These are phyloP conservation scores for Carcharodon carcharias DNA, from an alignment of 2,797 vertebrate species.

Conservation along the genomic window DNA sequence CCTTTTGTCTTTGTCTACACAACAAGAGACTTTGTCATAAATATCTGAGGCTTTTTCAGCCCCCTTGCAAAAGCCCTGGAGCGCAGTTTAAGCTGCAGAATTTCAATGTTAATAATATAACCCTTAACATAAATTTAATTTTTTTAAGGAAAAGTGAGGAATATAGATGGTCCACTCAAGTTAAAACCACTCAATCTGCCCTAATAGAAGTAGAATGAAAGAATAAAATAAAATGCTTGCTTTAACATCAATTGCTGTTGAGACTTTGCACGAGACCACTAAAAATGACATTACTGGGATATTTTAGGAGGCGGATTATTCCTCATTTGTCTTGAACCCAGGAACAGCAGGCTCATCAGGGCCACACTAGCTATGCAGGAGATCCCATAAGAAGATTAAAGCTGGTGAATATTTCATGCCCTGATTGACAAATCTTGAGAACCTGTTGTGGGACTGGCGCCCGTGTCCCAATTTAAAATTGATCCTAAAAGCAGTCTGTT, in stretches of 20 bases:
- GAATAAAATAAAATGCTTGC: background rate
- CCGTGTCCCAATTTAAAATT: conserved; percentile 42
- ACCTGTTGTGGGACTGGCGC: conserved; percentile 65
- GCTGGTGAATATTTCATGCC: conserved; percentile 69
- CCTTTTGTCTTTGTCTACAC: background rate
- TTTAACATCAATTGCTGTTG: background rate
- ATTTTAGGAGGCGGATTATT: conserved; percentile 8
- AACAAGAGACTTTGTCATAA: conserved; percentile 6
- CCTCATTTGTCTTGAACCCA: conserved; percentile 22
- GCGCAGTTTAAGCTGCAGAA: background rate
- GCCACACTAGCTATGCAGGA: conserved; percentile 39
- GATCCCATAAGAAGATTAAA: conserved; percentile 58
- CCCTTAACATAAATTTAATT: background rate
- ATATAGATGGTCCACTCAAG: background rate
- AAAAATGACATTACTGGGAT: conserved; percentile 11
- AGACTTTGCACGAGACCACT: background rate
- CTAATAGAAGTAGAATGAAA: background rate
- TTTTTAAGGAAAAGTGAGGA: background rate
- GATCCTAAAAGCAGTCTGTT: conserved; percentile 32
- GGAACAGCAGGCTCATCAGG: conserved; percentile 20
- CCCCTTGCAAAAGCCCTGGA: background rate
- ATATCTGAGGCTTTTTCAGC: background rate
- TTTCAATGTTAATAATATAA: background rate
- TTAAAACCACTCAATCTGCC: background rate
- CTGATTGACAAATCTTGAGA: conserved; percentile 63